Evolutionary conservation across 2,888 invertebrate genomes (phyloP).

Genomic region (Chrysotoxum bicinctum): DNA sequence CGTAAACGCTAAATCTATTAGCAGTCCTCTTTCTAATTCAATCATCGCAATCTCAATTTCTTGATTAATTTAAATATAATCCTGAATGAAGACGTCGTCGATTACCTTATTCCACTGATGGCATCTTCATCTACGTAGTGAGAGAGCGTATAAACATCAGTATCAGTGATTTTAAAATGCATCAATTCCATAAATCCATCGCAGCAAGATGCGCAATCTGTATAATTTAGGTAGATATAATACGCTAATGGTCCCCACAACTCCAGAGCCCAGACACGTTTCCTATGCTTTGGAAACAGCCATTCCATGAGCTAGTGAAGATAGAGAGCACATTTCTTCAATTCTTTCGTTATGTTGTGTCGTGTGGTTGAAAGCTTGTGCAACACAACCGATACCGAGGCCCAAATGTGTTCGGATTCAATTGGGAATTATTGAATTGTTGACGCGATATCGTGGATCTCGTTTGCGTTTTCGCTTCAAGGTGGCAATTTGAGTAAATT

Average conservation of each 20-base stretch:
- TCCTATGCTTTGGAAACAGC: conserved; percentile 21
- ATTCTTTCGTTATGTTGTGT: background rate
- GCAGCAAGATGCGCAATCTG: conserved; percentile 22
- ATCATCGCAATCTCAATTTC: conserved; percentile 25
- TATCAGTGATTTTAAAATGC: conserved; percentile 28
- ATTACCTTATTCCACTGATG: conserved; percentile 4
- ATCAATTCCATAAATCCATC: conserved; percentile 16
- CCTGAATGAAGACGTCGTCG: conserved; percentile 45
- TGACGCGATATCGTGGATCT: conserved; percentile 67
- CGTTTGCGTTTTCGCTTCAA: conserved; percentile 60
- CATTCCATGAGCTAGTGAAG: conserved; percentile 2
- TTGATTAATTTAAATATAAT: conserved; percentile 41
- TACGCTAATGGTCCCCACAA: conserved; percentile 43
- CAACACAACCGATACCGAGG: conserved; percentile 14
- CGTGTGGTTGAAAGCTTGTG: conserved; percentile 17
- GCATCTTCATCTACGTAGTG: background rate
- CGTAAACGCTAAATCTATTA: background rate
- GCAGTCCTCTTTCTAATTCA: conserved; percentile 6
- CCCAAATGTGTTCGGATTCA: conserved; percentile 58
- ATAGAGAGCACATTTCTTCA: conserved; percentile 20
- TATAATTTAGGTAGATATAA: conserved; percentile 14
- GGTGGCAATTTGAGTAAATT: conserved; percentile 72
- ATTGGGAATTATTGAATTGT: conserved; percentile 72
- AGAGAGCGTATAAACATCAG: conserved; percentile 10
- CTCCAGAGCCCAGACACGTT: conserved; percentile 28